Evolutionary conservation across 2,113 vertebrate genomes (phyloP).

Genomic region (Phaethornis superciliosus): DNA sequence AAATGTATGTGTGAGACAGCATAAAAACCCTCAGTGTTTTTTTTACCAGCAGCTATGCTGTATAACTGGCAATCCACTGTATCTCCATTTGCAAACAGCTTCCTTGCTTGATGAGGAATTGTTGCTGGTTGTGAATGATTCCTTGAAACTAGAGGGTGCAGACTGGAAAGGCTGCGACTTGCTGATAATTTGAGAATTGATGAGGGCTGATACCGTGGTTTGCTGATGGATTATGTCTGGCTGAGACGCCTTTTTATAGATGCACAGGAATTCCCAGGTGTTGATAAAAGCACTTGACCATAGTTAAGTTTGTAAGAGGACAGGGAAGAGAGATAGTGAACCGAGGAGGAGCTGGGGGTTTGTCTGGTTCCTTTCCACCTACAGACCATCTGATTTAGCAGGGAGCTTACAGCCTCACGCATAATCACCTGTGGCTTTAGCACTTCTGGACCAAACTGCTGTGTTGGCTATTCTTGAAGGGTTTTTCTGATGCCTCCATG

Average conservation of each 20-base stretch:
- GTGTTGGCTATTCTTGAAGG: not conserved
- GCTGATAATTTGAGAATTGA: not conserved
- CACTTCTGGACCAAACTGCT: not conserved
- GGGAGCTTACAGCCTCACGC: not conserved
- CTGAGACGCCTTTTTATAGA: not conserved
- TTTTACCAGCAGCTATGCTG: not conserved
- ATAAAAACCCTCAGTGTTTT: not conserved
- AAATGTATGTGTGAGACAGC: conserved; percentile 3
- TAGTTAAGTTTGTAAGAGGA: not conserved
- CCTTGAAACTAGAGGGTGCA: not conserved
- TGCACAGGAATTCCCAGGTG: not conserved
- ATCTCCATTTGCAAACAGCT: not conserved
- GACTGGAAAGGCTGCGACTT: not conserved
- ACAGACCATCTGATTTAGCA: not conserved
- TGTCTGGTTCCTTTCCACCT: not conserved
- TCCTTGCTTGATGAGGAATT: not conserved
- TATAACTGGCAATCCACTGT: not conserved
- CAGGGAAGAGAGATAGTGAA: not conserved
- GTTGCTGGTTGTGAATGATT: not conserved
- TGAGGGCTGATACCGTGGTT: not conserved
- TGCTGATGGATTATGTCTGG: not conserved
- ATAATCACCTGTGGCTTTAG: not conserved
- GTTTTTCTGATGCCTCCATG: not conserved
- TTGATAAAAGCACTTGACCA: not conserved
- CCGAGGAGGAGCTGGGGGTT: fast-evolving